Evolutionary conservation across 2,797 vertebrate species (phyloP), one percentile per base, ranked within the genome.

Genomic region (Chromobotia macracanthus): DNA sequence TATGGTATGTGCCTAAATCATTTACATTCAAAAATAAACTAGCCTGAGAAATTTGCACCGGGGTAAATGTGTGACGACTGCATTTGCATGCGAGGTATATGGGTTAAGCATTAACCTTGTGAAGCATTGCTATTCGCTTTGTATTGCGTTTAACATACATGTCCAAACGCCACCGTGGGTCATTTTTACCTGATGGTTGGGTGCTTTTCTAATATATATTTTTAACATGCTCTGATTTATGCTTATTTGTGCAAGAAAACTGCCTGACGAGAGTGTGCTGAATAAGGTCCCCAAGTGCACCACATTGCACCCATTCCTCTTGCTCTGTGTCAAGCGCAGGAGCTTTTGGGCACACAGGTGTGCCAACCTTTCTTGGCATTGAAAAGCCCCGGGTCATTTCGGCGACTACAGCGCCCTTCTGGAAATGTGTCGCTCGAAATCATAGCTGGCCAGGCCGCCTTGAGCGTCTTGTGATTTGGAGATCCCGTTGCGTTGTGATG

Each of bases 181-280:
- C 15, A 10, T 9, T 23, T 28, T 44, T 46, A 60, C 23, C 23
- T n/a, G 11, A 31, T 15, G 46, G 51, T 21, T 51, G 72, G 44
- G 21, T 3, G 18, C 5, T 87, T 85, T 89, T 85, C 48, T 51
- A 51, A 18, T 31, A 31, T 31, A 18, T 21, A 3, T 23, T n/a
- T 19, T 9, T 9, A 7, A 19, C n/a, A 13, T 10, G 55, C 10
- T 56, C 3, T 70, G 73, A 87, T 80, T 79, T 65, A 75, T 86
- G n/a, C 41, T 72, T 83, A 68, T 56, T 31, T 58, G 67, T 68
- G 61, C 65, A 84, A 77, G 75, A 46, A 80, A 87, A 85, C 75
- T 56, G 84, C 75, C 85, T 77, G 70, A 71, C 77, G 82, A 82
- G 80, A 88, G 87, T 77, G 80, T 81, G 10, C 1, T 5, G 50